A percentile compares a stretch with the other conserved stretches of the same genome.
Evolutionary conservation across 2,797 vertebrate species (phyloP).

Genomic region (Calcarius lapponicus): DNA sequence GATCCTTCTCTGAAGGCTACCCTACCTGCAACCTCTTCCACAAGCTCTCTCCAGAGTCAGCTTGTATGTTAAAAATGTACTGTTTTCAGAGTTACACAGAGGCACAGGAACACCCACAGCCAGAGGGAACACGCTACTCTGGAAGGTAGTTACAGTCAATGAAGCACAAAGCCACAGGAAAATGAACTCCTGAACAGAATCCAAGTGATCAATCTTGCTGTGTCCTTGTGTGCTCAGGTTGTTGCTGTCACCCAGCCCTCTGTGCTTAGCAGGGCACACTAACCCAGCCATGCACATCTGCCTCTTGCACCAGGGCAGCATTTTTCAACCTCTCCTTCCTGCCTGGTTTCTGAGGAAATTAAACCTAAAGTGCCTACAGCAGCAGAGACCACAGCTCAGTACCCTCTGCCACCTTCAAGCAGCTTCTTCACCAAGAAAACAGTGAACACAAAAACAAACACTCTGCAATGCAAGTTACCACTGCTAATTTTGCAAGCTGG

Average conservation of each 20-base stretch:
- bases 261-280: background rate
- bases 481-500: background rate
- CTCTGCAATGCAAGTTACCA: background rate
- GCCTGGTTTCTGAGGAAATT: background rate
- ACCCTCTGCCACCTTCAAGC: background rate
- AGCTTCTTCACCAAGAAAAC: background rate
- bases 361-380: background rate
- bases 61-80: background rate
- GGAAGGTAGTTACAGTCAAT: background rate
- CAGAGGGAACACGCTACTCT: background rate
- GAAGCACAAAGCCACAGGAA: background rate
- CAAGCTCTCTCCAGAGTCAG: background rate
- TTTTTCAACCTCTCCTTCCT: background rate
- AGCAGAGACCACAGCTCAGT: background rate
- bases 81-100: background rate
- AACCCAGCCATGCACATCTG: background rate
- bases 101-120: background rate
- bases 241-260: background rate
- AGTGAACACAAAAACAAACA: background rate
- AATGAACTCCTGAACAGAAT: background rate
- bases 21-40: background rate
- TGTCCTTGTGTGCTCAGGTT: background rate
- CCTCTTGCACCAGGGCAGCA: background rate
- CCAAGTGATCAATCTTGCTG: background rate
- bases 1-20: background rate